Percentiles rank a stretch among this genome's conserved stretches.
These are phyloP conservation scores for Tringa solitaria DNA, from an alignment of 2,113 vertebrate species.

Conservation along the genomic window DNA sequence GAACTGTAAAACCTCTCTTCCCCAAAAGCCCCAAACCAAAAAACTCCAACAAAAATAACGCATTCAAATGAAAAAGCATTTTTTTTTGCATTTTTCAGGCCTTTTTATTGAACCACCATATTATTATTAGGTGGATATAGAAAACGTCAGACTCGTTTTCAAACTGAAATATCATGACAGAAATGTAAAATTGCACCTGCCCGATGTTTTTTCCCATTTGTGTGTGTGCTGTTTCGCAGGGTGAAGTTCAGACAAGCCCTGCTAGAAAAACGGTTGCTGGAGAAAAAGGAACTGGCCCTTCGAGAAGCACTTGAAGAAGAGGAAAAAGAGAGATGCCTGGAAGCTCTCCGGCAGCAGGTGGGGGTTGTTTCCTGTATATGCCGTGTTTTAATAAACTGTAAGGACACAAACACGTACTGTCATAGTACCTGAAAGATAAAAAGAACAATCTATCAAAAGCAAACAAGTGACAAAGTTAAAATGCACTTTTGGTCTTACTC, in stretches of 20 bases:
- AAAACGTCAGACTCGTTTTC: neutral
- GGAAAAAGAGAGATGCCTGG: conserved; percentile 74
- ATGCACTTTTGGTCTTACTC: neutral
- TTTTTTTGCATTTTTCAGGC: neutral
- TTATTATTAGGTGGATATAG: accelerated
- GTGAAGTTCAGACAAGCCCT: conserved; percentile 79
- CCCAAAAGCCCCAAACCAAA: neutral
- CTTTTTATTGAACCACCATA: accelerated
- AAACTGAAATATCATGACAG: accelerated
- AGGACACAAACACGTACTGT: neutral
- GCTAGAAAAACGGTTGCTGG: conserved; percentile 65
- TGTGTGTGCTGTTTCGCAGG: conserved; percentile 54
- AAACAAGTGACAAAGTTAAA: neutral
- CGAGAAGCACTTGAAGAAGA: conserved; percentile 68
- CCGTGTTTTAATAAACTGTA: neutral
- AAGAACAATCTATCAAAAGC: neutral
- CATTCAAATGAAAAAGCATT: neutral
- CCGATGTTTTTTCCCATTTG: no score
- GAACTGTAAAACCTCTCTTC: neutral
- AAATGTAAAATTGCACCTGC: accelerated
- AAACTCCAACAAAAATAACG: neutral
- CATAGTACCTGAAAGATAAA: accelerated
- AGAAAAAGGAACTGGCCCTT: conserved; percentile 70
- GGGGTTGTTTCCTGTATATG: neutral
- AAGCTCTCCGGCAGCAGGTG: conserved; percentile 86